Evolutionary conservation across 2,888 invertebrate species (phyloP).

Genomic region (Ligdia adustata): DNA sequence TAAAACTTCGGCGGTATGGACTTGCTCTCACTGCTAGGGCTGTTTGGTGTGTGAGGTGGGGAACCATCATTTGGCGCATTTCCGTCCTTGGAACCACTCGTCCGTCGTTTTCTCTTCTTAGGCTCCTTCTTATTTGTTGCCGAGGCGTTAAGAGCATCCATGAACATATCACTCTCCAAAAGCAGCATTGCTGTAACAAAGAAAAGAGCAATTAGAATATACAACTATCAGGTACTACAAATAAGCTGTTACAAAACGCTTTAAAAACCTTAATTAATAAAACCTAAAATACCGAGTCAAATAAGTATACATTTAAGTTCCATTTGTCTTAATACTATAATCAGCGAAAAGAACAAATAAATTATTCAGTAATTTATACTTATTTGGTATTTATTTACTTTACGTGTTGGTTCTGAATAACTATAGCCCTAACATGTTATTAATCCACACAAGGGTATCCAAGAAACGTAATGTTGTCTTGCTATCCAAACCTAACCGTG

Average conservation of each 20-base stretch:
- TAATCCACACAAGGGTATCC: too few species aligned
- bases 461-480: too few species aligned
- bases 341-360: too few species aligned
- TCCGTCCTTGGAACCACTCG: constrained; percentile 88
- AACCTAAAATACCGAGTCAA: too few species aligned
- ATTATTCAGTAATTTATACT: too few species aligned
- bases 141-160: constrained; percentile 93
- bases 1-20: constrained; percentile 91
- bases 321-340: too few species aligned
- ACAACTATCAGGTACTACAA: not conserved
- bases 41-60: constrained; percentile 82
- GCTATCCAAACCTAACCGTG: too few species aligned
- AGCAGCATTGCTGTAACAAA: constrained; percentile 88
- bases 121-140: constrained; percentile 90
- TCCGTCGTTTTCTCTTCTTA: constrained; percentile 90
- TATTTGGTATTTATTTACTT: too few species aligned
- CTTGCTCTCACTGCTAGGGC: constrained; percentile 72
- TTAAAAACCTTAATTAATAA: too few species aligned
- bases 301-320: not conserved
- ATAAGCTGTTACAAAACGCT: too few species aligned
- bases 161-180: constrained; percentile 96
- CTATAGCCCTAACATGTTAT: too few species aligned
- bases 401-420: too few species aligned
- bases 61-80: constrained; percentile 73
- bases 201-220: constrained; percentile 10